Evolutionary conservation across 1,140 invertebrate species (phyloP), one percentile per base, ranked within the genome.

Genomic region (Bombus haemorrhoidalis): DNA sequence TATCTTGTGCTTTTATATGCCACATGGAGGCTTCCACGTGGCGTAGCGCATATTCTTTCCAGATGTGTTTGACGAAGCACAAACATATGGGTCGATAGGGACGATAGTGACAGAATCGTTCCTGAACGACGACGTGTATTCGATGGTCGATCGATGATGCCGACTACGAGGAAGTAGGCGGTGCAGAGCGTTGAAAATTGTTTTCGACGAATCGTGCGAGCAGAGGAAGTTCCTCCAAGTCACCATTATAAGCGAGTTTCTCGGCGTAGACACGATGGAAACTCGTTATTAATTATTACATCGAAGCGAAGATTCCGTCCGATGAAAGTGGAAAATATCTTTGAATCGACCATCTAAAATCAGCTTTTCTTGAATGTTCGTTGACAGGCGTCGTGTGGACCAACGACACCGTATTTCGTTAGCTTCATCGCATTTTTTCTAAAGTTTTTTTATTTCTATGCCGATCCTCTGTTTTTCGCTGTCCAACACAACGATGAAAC

Each of bases 231-330:
- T 82, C 71, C 57, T n/a, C 3, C 32, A 10, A 64, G 72, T 75
- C 71, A 75, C 41, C 71, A 66, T 75, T 82, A 75, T 37, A 41
- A 75, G 12, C 39, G 28, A 47, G 71, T 43, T 64, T n/a, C 39
- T 82, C 37, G 57, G 3, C 12, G 47, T 25, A 18, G 43, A 53
- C 13, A 6, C 43, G 18, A 34, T 32, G 43, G 15, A 10, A 37
- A 68, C 15, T 71, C 25, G 25, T 8, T 71, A 22, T 22, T 68
- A 68, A 68, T 37, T 68, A 1, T 37, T 37, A 3, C 8, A 68
- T 37, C 9, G 34, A 37, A 28, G 3, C 18, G 18, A 53, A 53
- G 47, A 18, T 34, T 68, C 66, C 3, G 5, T 34, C 1, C 1
- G 62, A 28, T 1, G 57, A 28, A 28, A 28, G 2, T 68, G 32